phyloP scores from a whole-genome alignment of 2,797 vertebrate species.

The Diplodus puntazzo region DNA sequence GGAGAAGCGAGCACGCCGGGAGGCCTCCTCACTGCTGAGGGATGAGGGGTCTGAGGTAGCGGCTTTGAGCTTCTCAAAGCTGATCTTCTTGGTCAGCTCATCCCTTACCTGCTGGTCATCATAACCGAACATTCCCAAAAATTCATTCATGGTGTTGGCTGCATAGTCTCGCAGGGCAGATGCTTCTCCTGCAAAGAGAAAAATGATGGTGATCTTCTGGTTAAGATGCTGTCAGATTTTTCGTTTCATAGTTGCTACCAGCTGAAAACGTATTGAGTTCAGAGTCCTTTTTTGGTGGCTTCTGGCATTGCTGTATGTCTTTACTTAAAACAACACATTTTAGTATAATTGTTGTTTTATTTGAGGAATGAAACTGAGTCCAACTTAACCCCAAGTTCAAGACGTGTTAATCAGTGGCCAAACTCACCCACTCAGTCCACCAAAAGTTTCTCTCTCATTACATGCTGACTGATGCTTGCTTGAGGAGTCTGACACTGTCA shows the following conservation, averaged over 20 bases:
- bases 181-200: slow-evolving; percentile 88
- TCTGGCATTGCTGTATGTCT: neutral
- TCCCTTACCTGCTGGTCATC: slow-evolving; percentile 96
- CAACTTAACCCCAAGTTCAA: slow-evolving; percentile 36
- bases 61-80: slow-evolving; percentile 94
- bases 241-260: neutral
- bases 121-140: slow-evolving; percentile 98
- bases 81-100: slow-evolving; percentile 97
- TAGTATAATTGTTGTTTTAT: slow-evolving; percentile 18
- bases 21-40: slow-evolving; percentile 89
- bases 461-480: slow-evolving; percentile 32
- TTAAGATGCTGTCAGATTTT: slow-evolving; percentile 8
- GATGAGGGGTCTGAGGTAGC: slow-evolving; percentile 91
- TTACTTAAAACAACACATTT: slow-evolving; percentile 20
- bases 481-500: slow-evolving; percentile 17
- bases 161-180: slow-evolving; percentile 96
- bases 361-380: slow-evolving; percentile 31
- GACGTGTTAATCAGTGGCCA: slow-evolving; percentile 31
- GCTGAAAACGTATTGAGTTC: neutral
- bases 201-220: slow-evolving; percentile 45
- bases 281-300: neutral
- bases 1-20: slow-evolving; percentile 95
- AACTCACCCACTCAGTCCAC: slow-evolving; percentile 34
- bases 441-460: slow-evolving; percentile 20
- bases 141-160: slow-evolving; percentile 98